phyloP scores from a whole-genome alignment of 2,113 vertebrate genomes.

The Tragelaphus imberbis region DNA sequence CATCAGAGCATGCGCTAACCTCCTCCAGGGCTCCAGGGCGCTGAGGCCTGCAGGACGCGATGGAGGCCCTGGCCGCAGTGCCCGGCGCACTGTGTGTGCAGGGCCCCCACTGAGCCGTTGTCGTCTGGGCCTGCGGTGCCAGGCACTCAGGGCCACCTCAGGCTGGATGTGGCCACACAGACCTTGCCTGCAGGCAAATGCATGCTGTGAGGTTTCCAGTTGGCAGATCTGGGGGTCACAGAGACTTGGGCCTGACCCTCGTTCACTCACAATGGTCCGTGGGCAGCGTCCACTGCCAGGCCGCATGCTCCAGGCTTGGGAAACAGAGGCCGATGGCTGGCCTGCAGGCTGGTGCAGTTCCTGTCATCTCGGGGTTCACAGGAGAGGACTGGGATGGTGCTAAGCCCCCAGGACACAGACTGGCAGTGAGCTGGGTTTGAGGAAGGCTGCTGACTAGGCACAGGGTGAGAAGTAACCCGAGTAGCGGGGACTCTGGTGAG shows the following conservation, averaged over 20 bases:
- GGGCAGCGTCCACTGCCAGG: neutral
- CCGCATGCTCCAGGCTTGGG: neutral
- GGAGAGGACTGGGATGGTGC: no score
- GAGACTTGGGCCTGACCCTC: neutral
- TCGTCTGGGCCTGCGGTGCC: neutral
- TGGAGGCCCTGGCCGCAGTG: neutral
- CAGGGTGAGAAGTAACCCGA: no score
- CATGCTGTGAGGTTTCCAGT: neutral
- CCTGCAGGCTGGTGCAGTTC: neutral
- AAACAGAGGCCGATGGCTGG: accelerated
- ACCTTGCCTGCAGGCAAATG: neutral
- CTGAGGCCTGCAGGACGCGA: neutral
- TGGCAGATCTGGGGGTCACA: neutral
- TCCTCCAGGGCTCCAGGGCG: neutral
- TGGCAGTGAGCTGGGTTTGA: no score
- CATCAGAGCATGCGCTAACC: neutral
- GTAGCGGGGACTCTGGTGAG: neutral
- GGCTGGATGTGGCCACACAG: neutral
- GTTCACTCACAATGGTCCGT: accelerated
- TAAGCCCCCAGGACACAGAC: neutral
- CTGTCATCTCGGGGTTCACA: neutral
- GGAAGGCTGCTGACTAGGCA: neutral
- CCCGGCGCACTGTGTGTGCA: neutral
- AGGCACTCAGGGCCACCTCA: neutral
- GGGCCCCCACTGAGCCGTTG: neutral